Base-by-base conservation (phyloP, 2,797 vertebrate genomes). In the Cossypha dichroa region DNA sequence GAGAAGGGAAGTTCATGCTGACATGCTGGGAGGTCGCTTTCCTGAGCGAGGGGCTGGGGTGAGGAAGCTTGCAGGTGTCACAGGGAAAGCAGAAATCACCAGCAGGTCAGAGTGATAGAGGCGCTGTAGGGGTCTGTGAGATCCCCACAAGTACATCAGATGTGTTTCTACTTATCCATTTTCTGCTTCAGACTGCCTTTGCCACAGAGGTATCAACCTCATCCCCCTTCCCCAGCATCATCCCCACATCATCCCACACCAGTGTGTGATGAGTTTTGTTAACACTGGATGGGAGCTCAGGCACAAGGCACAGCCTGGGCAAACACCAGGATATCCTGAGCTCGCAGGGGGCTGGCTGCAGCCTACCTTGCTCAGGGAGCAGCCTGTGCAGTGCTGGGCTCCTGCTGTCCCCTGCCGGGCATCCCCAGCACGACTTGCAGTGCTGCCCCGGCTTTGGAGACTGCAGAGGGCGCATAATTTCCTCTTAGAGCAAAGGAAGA, bases 351-450 rank as follows among this genome's bases (percentile, higher is more conserved):
- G 40, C 31, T 36, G 66, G 33, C 43, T 12, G 4, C 45, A 58
- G 62, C 20, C 40, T 19, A 68, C 36, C 15, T 16, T 6, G 26
- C 11, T 0, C 33, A 4, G 51, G 72, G 36, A 81, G 54, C 73
- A 26, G 58, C 16, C 0, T 3, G 12, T 1, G 62, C 51, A 40
- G 81, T 0, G 2, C 43, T 41, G 84, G 75, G 81, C 11, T 52
- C 91, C 84, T 95, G 85, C 95, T 92, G 87, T 80, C 93, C 95
- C 86, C 96, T 95, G 90, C 94, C 11, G 92, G 93, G 77, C 94
- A 58, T 49, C 54, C 58, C 67, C 68, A 46, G 87, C 78, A 70
- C 2, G 6, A 48, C 68, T 10, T 3, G 62, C 28, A 29, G 25
- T 1, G 2, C 56, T 48, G 77, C 28, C 69, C 55, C 10, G 1